Evolutionary conservation across 2,888 invertebrate genomes (phyloP).

Genomic region (Plemyria rubiginata): DNA sequence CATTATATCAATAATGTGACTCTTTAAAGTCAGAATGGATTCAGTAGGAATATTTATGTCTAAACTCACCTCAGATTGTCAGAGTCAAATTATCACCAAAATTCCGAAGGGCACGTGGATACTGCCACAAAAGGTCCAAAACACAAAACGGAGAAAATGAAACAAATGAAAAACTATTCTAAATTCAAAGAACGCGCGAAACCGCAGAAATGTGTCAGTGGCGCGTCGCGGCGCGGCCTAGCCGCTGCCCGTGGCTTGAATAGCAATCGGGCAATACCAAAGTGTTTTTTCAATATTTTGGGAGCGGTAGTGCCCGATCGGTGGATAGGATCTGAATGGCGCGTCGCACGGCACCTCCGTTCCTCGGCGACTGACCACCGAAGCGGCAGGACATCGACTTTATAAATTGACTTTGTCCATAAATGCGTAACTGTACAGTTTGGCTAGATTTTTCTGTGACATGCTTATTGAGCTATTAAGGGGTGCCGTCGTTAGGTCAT

Average conservation of each 20-base stretch:
- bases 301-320: slow-evolving; percentile 71
- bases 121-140: slow-evolving; percentile 63
- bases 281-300: slow-evolving; percentile 70
- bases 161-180: slow-evolving; percentile 67
- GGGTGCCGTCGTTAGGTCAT: slow-evolving; percentile 26
- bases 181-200: slow-evolving; percentile 81
- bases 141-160: slow-evolving; percentile 65
- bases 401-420: slow-evolving; percentile 80
- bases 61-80: slow-evolving; percentile 62
- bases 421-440: slow-evolving; percentile 72
- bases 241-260: slow-evolving; percentile 71
- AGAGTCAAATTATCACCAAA: slow-evolving; percentile 56
- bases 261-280: slow-evolving; percentile 61
- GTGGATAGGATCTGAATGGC: slow-evolving; percentile 75
- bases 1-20: slow-evolving; percentile 21
- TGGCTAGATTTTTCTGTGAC: slow-evolving; percentile 47
- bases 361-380: slow-evolving; percentile 66
- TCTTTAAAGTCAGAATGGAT: slow-evolving; percentile 1
- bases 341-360: slow-evolving; percentile 61
- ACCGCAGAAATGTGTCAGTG: slow-evolving; percentile 83
- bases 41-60: background rate
- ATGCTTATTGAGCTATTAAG: slow-evolving; percentile 36
- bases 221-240: slow-evolving; percentile 79
- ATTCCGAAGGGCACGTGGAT: slow-evolving; percentile 58
- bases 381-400: slow-evolving; percentile 81